phyloP scores from a whole-genome alignment of 2,888 invertebrate genomes.

The Archaeoteleia sp. region DNA sequence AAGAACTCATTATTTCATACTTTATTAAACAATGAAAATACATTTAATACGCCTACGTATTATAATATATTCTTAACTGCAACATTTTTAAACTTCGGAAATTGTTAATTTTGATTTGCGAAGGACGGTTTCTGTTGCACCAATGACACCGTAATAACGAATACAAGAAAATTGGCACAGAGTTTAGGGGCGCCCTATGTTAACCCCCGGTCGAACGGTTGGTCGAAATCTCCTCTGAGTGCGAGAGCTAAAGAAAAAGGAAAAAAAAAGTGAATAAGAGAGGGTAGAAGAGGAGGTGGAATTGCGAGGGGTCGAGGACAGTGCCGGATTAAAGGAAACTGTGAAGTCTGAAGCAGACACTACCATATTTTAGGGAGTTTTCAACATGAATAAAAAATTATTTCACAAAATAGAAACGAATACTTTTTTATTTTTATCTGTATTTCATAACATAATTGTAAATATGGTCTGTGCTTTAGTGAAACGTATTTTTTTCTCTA shows the following conservation, averaged over 20 bases:
- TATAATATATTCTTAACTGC: too few relatives aligned
- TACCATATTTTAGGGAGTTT: slow-evolving; percentile 40
- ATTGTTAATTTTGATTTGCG: too few relatives aligned
- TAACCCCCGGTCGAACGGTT: slow-evolving; percentile 26
- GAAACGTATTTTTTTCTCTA: too few relatives aligned
- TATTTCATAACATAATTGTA: too few relatives aligned
- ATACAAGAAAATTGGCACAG: slow-evolving; percentile 31
- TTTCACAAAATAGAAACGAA: too few relatives aligned
- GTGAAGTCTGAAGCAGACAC: slow-evolving; percentile 32
- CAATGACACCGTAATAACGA: slow-evolving; percentile 44
- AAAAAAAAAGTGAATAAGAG: slow-evolving; percentile 2
- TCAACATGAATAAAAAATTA: too few relatives aligned
- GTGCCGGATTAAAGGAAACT: slow-evolving; percentile 46
- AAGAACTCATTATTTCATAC: not conserved
- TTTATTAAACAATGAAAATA: too few relatives aligned
- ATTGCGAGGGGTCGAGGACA: slow-evolving; percentile 38
- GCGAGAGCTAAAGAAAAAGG: slow-evolving; percentile 9
- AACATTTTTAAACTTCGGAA: too few relatives aligned
- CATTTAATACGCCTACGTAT: too few relatives aligned
- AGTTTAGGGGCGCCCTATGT: slow-evolving; percentile 42
- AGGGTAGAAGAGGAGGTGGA: slow-evolving; percentile 33
- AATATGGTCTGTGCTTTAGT: too few relatives aligned
- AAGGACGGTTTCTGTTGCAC: slow-evolving; percentile 41
- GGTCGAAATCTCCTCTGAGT: slow-evolving; percentile 10
- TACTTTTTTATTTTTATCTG: too few relatives aligned